These are phyloP conservation scores for Tursiops truncatus DNA, from an alignment of 2,113 vertebrate genomes.

Conservation along the genomic window DNA sequence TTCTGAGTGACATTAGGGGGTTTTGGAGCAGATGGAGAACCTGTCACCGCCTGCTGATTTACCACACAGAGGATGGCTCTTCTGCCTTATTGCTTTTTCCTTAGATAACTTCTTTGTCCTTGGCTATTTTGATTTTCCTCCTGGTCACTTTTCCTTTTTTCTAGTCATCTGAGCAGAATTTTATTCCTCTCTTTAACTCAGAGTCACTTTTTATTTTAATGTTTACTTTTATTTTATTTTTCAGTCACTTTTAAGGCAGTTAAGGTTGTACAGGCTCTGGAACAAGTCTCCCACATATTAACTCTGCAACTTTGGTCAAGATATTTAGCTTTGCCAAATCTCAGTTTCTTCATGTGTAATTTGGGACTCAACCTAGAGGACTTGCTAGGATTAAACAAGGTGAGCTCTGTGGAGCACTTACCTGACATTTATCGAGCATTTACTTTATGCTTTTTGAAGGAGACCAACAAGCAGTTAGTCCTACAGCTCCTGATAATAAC, in stretches of 20 bases:
- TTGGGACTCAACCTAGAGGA: neutral
- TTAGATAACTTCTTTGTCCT: neutral
- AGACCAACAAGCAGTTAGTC: neutral
- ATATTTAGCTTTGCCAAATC: neutral
- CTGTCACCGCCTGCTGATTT: neutral
- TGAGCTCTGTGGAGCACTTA: neutral
- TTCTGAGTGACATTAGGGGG: neutral
- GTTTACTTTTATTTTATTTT: neutral
- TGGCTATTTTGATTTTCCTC: neutral
- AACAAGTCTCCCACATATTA: neutral
- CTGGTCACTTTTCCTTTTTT: neutral
- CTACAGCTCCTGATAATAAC: neutral
- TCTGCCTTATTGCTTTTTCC: neutral
- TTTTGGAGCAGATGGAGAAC: neutral
- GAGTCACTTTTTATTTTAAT: neutral
- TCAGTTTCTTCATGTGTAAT: conserved; percentile 3
- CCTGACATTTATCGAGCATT: neutral
- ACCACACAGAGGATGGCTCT: neutral
- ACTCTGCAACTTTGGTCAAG: neutral
- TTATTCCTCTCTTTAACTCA: neutral
- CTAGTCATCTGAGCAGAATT: neutral
- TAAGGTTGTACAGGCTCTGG: neutral
- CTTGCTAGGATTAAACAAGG: neutral
- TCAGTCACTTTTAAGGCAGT: neutral
- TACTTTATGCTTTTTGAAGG: neutral